These are phyloP conservation scores for Pao palembangensis DNA, from an alignment of 2,113 vertebrate species.

Conservation along the genomic window DNA sequence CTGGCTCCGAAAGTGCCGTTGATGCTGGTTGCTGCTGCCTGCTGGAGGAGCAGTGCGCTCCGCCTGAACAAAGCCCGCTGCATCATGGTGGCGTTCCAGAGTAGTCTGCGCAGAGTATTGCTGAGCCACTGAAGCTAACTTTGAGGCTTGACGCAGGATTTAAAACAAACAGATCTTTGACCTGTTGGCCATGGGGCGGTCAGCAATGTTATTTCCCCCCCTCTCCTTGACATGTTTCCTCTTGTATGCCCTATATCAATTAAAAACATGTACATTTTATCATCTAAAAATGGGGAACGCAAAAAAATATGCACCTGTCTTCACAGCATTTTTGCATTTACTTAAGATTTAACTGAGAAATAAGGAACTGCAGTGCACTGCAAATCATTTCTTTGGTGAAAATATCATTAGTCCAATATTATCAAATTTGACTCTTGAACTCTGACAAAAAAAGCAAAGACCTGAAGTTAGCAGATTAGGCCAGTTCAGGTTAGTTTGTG, in stretches of 20 bases:
- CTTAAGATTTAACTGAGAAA: too few species aligned
- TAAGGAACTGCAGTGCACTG: too few species aligned
- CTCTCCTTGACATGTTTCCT: not conserved
- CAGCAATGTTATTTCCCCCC: conserved; percentile 7
- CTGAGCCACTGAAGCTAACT: conserved; percentile 26
- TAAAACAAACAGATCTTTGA: conserved; percentile 76
- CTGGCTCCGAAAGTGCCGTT: conserved; percentile 44
- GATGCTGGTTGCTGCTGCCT: conserved; percentile 48
- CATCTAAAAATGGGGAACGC: too few species aligned
- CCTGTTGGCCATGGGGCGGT: conserved; percentile 54
- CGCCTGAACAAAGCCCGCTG: conserved; percentile 68
- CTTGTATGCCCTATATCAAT: not conserved
- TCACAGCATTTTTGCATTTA: too few species aligned
- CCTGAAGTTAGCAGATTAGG: conserved; percentile 28
- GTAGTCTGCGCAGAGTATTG: conserved; percentile 16
- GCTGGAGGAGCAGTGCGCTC: conserved; percentile 60
- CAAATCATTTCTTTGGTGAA: too few species aligned
- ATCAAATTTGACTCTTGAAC: conserved; percentile 21
- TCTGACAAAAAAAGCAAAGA: conserved; percentile 4
- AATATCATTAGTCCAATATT: not conserved
- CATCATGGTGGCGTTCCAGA: conserved; percentile 52
- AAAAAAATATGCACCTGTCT: too few species aligned
- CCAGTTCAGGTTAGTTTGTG: conserved; percentile 53
- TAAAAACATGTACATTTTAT: not conserved
- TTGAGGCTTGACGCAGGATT: conserved; percentile 50